Base-by-base conservation (phyloP, 2,113 vertebrate species). In the Stegastes partitus region DNA sequence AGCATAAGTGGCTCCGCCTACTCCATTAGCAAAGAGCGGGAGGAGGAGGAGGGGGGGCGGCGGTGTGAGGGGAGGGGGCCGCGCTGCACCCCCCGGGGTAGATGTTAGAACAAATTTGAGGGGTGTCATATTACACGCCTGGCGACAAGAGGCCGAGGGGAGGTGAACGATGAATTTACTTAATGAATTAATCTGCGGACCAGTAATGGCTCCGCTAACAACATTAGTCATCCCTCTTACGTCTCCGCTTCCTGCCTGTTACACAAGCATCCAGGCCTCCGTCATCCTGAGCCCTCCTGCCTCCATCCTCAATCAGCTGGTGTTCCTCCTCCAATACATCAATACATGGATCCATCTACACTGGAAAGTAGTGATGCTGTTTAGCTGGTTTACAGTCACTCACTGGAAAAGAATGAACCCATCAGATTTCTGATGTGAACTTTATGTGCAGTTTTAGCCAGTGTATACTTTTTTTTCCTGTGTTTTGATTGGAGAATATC, bases 61-160 rank as follows among this genome's bases (percentile, higher is more conserved):
- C 63, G 73, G 83, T 76, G 83, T 58, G 78, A 70, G 77, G 39
- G 63, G 57, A 44, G 63, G 39, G 39, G 42, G 39, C 57, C 72
- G 82, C 68, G 59, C 85, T n/a, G 81, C 74, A 80, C 82, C 93
- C 92, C 85, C 89, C 54, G 81, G 92, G 93, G 91, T 89, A 89
- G 89, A 91, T 93, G 93, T 94, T 90, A 93, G 91, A 93, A 95
- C 94, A 95, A 94, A 95, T 95, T 94, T 95, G 90, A 94, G 89
- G 87, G 91, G 94, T 94, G 94, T 95, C 94, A 93, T 93, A 94
- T 95, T 94, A 92, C 93, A 93, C 80, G 92, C 91, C 87, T 93
- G 82, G 93, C 91, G 91, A 93, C 88, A 91, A 81, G 84, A 89
- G 88, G 92, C 86, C 81, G 89, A 88, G 83, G 88, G 86, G 87